Evolutionary conservation across 1,140 invertebrate genomes (phyloP).

Genomic region (Epicauta chinensis): DNA sequence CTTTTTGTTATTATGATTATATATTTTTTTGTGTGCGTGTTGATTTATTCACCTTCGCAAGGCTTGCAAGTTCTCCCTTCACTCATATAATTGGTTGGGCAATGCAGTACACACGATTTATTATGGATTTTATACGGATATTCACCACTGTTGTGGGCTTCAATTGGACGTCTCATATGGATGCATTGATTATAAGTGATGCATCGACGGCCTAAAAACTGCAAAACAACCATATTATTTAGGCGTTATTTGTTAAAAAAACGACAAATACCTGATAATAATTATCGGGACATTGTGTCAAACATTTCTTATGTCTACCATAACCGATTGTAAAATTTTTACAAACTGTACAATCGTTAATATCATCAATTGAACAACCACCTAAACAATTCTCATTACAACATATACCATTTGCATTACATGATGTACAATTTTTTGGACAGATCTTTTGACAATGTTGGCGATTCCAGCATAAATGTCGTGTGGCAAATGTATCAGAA

Average conservation of each 20-base stretch:
- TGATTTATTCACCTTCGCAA: slow-evolving; percentile 30
- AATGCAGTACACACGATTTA: slow-evolving; percentile 64
- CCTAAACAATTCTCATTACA: slow-evolving; percentile 79
- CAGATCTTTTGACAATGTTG: slow-evolving; percentile 63
- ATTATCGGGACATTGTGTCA: slow-evolving; percentile 26
- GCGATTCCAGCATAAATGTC: slow-evolving; percentile 67
- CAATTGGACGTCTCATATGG: slow-evolving; percentile 48
- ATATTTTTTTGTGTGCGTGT: not conserved
- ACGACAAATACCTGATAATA: slow-evolving; percentile 24
- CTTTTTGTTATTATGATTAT: not conserved
- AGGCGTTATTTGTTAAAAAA: slow-evolving; percentile 7
- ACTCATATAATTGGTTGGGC: slow-evolving; percentile 67
- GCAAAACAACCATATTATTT: slow-evolving; percentile 20
- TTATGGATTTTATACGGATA: slow-evolving; percentile 54
- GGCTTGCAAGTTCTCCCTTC: slow-evolving; percentile 34
- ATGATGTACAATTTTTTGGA: slow-evolving; percentile 39
- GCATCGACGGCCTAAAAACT: slow-evolving; percentile 69
- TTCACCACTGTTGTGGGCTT: slow-evolving; percentile 19
- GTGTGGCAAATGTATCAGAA: slow-evolving; percentile 14
- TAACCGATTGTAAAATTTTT: slow-evolving; percentile 51
- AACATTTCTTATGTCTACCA: slow-evolving; percentile 24
- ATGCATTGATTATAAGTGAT: slow-evolving; percentile 67
- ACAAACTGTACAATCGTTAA: slow-evolving; percentile 70
- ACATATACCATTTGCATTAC: slow-evolving; percentile 55
- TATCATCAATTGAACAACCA: slow-evolving; percentile 60